phyloP scores from a whole-genome alignment of 2,113 vertebrate genomes.

The Athene noctua region DNA sequence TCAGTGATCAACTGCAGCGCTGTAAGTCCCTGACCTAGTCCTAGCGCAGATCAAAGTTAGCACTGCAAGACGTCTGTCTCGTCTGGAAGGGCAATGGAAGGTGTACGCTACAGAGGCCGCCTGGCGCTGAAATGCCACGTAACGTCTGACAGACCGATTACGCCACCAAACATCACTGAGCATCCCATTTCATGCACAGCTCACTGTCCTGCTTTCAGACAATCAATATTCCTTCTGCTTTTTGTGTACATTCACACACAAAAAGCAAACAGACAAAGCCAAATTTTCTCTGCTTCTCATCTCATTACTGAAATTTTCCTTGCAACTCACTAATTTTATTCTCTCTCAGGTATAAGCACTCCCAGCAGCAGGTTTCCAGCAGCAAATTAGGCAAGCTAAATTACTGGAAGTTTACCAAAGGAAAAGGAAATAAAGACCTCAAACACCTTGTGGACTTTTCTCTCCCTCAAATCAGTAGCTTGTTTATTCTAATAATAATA shows the following conservation, averaged over 20 bases:
- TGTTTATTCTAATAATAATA: constrained; percentile 66
- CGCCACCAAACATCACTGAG: neutral
- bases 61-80: neutral
- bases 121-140: neutral
- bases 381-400: constrained; percentile 53
- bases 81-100: neutral
- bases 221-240: neutral
- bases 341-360: neutral
- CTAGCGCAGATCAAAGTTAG: neutral
- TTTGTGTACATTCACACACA: neutral
- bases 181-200: neutral
- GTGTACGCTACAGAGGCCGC: rapidly evolving
- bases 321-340: constrained; percentile 9
- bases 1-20: neutral
- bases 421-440: constrained; percentile 63
- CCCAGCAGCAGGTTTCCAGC: constrained; percentile 46
- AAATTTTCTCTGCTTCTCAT: neutral
- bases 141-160: neutral
- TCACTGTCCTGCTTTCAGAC: neutral
- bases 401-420: constrained; percentile 58
- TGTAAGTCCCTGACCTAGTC: neutral
- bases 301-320: constrained; percentile 12
- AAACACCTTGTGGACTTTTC: constrained; percentile 47
- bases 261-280: neutral
- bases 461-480: constrained; percentile 44